A percentile compares a stretch with the other conserved stretches of the same genome.
These are phyloP conservation scores for Capra hircus DNA, from an alignment of 2,113 vertebrate species.

Conservation along the genomic window DNA sequence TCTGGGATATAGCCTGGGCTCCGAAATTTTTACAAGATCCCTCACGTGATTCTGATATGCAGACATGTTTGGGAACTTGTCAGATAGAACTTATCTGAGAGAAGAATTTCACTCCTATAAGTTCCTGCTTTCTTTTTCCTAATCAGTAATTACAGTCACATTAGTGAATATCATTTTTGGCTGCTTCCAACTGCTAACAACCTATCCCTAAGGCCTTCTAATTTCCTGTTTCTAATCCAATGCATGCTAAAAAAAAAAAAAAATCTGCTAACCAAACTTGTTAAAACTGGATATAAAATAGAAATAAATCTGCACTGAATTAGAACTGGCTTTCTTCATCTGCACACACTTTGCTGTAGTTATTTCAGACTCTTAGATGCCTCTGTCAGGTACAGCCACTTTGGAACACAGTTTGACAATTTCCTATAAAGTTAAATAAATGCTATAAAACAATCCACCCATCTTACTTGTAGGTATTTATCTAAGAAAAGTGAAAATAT, in stretches of 20 bases:
- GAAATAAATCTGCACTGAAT: slow-evolving; percentile 17
- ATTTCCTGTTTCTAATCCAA: too few species aligned
- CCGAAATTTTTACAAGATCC: not conserved
- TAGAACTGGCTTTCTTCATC: not conserved
- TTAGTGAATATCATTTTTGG: not conserved
- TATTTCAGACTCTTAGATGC: not conserved
- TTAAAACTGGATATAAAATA: slow-evolving; percentile 30
- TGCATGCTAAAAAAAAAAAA: not conserved
- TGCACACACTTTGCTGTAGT: not conserved
- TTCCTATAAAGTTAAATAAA: not conserved
- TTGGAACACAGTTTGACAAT: not conserved
- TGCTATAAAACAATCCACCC: not conserved
- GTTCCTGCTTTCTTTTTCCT: not conserved
- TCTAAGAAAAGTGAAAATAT: not conserved
- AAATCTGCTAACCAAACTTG: not conserved
- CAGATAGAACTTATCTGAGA: not conserved
- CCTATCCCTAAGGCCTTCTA: not conserved
- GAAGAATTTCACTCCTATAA: not conserved
- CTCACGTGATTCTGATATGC: not conserved
- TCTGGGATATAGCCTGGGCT: not conserved
- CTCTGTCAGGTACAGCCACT: not conserved
- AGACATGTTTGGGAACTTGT: not conserved
- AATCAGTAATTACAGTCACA: not conserved
- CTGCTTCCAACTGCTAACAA: not conserved
- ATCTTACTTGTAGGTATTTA: not conserved